Evolutionary conservation across 2,888 invertebrate genomes (phyloP), one percentile per base, ranked within the genome.

Genomic region (Protonemura montana): DNA sequence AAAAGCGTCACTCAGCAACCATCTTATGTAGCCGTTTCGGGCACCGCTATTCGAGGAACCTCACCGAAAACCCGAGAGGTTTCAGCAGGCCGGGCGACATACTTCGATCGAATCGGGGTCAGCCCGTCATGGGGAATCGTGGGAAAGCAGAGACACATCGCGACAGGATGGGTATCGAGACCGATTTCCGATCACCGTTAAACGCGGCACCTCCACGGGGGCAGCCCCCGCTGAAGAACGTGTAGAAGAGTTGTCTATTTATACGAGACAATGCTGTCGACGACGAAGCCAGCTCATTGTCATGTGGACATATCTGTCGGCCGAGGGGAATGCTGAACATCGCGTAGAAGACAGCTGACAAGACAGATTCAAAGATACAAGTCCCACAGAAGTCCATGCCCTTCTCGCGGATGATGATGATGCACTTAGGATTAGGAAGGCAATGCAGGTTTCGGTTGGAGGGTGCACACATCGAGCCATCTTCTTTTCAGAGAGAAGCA

Each of bases 141-240:
- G 59, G 59, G 59, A 59, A 59, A 59, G 21, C 16, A 59, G 59
- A 10, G 59, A 59, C 59, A 21, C 13, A 59, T 59, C 59, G 59
- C 7, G 16, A 59, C n/a, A n/a, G n/a, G n/a, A n/a, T n/a, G 59
- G 59, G 21, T 16, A 59, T 59, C 21, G 3, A 21, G 59, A 10
- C 59, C 59, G 59, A 59, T 59, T 59, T 59, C 59, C 59, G 59
- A 59, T 59, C 59, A 21, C 59, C 59, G 59, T 59, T 59, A 59
- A 10, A 59, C 59, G 16, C 59, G 59, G 59, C 59, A 59, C 59
- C 59, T 59, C 59, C 59, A 59, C 59, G 35, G 10, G 35, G 5
- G 10, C 3, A 10, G 59, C 59, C 59, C 7, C 59, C n/a, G n/a
- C n/a, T n/a, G n/a, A n/a, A n/a, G 21, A 59, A 7, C 21, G 21